phyloP scores from a whole-genome alignment of 2,888 invertebrate species.

The Penaeus monodon region DNA sequence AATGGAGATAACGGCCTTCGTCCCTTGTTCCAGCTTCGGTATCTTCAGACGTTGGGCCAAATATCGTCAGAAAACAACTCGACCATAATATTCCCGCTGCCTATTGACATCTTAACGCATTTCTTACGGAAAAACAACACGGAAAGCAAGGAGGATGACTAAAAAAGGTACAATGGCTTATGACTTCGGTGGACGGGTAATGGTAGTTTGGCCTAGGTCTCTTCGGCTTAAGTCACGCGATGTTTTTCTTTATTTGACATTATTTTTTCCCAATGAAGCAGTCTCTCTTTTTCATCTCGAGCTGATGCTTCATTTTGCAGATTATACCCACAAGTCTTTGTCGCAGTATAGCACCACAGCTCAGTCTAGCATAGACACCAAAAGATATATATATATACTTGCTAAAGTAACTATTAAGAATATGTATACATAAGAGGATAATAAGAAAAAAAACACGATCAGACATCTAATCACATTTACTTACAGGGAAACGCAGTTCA shows the following conservation, averaged over 20 bases:
- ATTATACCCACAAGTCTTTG: conserved; percentile 1
- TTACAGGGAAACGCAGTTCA: too few relatives aligned
- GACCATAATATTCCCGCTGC: conserved; percentile 65
- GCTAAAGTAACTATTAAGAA: neutral
- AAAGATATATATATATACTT: neutral
- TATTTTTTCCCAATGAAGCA: neutral
- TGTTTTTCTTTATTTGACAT: neutral
- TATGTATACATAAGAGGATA: too few relatives aligned
- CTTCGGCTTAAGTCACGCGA: conserved; percentile 25
- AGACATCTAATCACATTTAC: too few relatives aligned
- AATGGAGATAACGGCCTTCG: conserved; percentile 48
- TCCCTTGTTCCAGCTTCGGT: conserved; percentile 62
- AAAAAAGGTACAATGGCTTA: conserved; percentile 58
- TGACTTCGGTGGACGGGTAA: conserved; percentile 57
- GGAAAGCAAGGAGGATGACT: conserved; percentile 56
- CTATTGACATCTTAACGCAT: conserved; percentile 63
- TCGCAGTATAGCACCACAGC: neutral
- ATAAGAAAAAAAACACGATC: too few relatives aligned
- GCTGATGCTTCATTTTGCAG: neutral
- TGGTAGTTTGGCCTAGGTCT: conserved; percentile 56
- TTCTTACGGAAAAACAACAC: conserved; percentile 49
- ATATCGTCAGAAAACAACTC: conserved; percentile 65
- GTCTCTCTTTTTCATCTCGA: conserved; percentile 13
- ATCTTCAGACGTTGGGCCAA: conserved; percentile 64
- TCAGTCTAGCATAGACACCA: conserved; percentile 4